Base-by-base conservation (phyloP, 2,113 vertebrate genomes). In the Regulus satrapa region DNA sequence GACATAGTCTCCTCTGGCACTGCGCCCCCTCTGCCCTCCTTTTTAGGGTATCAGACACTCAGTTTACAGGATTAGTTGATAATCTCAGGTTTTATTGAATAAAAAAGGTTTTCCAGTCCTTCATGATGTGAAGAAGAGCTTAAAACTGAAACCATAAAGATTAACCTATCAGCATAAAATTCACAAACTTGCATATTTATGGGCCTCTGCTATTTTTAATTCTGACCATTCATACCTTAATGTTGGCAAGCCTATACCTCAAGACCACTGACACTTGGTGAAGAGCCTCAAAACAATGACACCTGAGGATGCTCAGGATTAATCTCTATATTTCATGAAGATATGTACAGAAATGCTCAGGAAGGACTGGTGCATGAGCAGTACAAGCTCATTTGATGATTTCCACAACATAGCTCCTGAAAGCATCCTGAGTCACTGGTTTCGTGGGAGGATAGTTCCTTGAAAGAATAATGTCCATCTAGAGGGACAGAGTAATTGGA, bases 371-470 rank as follows among this genome's bases (percentile, higher is more conserved):
- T 85, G 58, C 38, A 38, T 24, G 5, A 92, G 45, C 40, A 67
- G 28, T 61, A 63, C 14, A 25, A 49, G 49, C 34, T 82, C 5
- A 36, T 29, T 56, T 0, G 1, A 76, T 23, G 55, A 69, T 68
- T 21, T 81, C 18, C 66, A 89, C 25, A 78, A 43, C 34, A 55
- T 8, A 79, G 38, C 38, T 93, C 49, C 85, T 83, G 62, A 89
- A 66, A 76, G 49, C 21, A 64, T 25, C 24, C 54, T 19, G 25
- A 85, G 75, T 69, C 76, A 62, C 24, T 51, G 36, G 29, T 34
- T 92, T 79, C 83, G 72, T 67, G 78, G 24, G 58, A 76, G 45
- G 73, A 85, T 20, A 81, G 74, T 89, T 96, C 77, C 87, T 95
- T 94, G 69, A 91, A 89, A 89, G 67, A 95, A 69, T 52, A 72